Base-by-base conservation (phyloP, 2,888 invertebrate species). In the Thereva nobilitata region DNA sequence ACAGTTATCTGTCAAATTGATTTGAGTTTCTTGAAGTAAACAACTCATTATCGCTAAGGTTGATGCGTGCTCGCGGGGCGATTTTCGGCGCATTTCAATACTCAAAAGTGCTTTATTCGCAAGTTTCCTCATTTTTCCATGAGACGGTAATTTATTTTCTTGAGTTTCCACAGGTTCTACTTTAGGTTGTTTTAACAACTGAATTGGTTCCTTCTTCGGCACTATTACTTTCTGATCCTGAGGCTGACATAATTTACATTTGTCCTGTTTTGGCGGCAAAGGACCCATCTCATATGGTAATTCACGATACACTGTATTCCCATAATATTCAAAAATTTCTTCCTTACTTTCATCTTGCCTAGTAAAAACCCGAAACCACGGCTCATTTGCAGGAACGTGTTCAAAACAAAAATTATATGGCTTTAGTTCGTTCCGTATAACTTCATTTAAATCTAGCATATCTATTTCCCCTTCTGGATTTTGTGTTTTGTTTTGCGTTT, bases 21-120 rank as follows among this genome's bases (percentile, higher is more conserved):
- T 23, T 23, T 23, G 23, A 23, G 23, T 23, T 23, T 23, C 23
- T 23, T 87, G 84, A 6, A 87, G 80, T 34, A 89, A 78, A 64
- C 88, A 87, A 47, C 89, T 88, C 3, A 93, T 86, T 67, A 93
- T 91, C 0, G 93, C 93, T 68, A 93, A 79, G 0, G 94, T 94
- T 0, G 93, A 93, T 0, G 93, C 93, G 76, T 94, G 93, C 77
- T 93, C 93, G 34, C 94, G 83, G 0, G 94, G 94, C 0, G 92
- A 93, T 76, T 93, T 93, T 47, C 94, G 82, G 0, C 93, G 90
- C 68, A 80, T 71, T 57, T 80, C 80, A 37, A 74, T 69, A 67
- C 71, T 73, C 42, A 75, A 72, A 63, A 75, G 72, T 23, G 55
- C 78, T 77, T 82, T 66, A 8, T 45, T 47, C 38, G 35, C n/a